Conservation (phyloP, 2,888 invertebrate species). For the Apoda limacodes region DNA sequence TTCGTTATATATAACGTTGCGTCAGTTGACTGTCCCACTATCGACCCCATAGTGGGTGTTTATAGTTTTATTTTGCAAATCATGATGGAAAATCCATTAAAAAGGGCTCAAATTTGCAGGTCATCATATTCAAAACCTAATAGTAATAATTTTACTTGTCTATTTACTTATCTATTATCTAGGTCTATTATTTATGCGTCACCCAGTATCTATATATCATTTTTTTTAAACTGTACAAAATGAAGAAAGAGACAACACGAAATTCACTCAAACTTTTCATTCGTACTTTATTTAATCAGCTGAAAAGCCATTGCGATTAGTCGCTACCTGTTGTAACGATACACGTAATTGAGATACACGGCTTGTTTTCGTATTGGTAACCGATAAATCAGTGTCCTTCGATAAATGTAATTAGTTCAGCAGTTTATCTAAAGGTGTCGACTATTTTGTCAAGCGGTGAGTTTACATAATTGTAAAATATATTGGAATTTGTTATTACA, state of each 20-base stretch:
- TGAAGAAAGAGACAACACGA: conserved; percentile 3
- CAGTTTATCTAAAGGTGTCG: conserved; percentile 40
- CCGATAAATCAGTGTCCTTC: conserved; percentile 17
- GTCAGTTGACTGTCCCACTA: no score
- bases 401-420: conserved; percentile 27
- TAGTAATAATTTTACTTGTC: background rate
- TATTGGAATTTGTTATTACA: conserved; percentile 2
- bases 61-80: no score
- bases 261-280: conserved; percentile 2
- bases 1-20: no score
- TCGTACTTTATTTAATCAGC: conserved; percentile 2
- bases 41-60: no score
- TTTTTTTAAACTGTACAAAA: conserved; percentile 15
- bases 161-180: background rate
- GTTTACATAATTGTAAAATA: conserved; percentile 16
- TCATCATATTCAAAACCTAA: no score
- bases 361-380: conserved; percentile 17
- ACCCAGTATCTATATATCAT: background rate
- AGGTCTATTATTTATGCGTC: background rate
- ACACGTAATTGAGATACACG: conserved; percentile 21
- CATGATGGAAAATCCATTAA: no score
- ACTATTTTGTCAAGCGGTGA: conserved; percentile 30
- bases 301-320: conserved; percentile 7
- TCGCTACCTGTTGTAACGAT: conserved; percentile 5
- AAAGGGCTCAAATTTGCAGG: no score